These are phyloP conservation scores for Ferrisia virgata DNA, from an alignment of 2,888 invertebrate genomes.

Conservation along the genomic window DNA sequence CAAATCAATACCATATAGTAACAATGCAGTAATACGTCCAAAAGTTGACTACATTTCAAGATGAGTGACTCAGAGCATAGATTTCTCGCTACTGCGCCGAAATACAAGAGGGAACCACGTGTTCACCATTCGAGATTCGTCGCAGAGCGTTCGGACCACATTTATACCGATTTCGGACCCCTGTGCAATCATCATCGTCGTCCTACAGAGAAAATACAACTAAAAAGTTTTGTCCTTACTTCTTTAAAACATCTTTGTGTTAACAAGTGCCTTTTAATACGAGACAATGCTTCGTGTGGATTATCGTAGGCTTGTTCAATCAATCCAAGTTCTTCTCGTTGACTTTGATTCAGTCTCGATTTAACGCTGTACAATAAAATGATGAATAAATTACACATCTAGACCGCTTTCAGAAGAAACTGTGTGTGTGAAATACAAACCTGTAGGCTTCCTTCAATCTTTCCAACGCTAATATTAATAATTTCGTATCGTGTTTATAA, in stretches of 20 bases:
- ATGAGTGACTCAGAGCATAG: slow-evolving; percentile 36
- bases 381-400: too few relatives aligned
- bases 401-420: too few relatives aligned
- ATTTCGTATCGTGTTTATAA: slow-evolving; percentile 98
- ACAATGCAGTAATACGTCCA: too few relatives aligned
- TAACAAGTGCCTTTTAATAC: slow-evolving; percentile 97
- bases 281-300: slow-evolving; percentile 96
- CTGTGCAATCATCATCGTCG: slow-evolving; percentile 48
- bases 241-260: slow-evolving; percentile 99
- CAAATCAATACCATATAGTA: too few relatives aligned
- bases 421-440: too few relatives aligned
- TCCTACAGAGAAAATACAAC: not conserved
- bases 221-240: slow-evolving; percentile 57
- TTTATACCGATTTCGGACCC: slow-evolving; percentile 48
- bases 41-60: not conserved
- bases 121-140: slow-evolving; percentile 13
- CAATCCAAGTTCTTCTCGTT: slow-evolving; percentile 94
- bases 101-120: slow-evolving; percentile 34
- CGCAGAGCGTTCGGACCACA: slow-evolving; percentile 39
- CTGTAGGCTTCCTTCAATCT: slow-evolving; percentile 93
- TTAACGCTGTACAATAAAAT: slow-evolving; percentile 93
- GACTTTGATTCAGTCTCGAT: slow-evolving; percentile 95
- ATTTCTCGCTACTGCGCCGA: slow-evolving; percentile 36
- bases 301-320: slow-evolving; percentile 99
- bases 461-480: slow-evolving; percentile 94